Evolutionary conservation across 1,140 invertebrate species (phyloP), one percentile per base, ranked within the genome.

Genomic region (Venustaconcha ellipsiformis): DNA sequence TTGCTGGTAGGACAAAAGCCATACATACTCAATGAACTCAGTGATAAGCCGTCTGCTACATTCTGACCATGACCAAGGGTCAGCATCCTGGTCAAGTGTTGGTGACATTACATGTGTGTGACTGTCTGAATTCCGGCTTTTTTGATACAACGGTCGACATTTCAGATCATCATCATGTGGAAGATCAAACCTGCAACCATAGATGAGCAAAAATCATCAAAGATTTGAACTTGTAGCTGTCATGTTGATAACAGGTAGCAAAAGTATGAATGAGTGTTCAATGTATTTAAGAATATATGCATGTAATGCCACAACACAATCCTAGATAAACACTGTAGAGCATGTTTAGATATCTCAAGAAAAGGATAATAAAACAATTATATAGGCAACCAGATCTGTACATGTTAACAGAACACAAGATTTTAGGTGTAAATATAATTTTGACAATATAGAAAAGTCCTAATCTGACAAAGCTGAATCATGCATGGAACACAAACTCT

Each of bases 21-120:
- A 58, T 65, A 91, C 92, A 90, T 92, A 97, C 96, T 97, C 95
- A 67, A 97, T 92, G 90, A 96, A 97, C 83, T 95, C 94, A 23
- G 95, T 96, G 80, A 97, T 94, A 85, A 95, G 94, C 72, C 93
- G 91, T 66, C 94, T 92, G 81, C 95, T 96, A 89, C 96, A 97
- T 77, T 93, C 92, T 0, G 96, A 97, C 96, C 96, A 97, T 64
- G 94, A 94, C 78, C 96, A 94, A 78, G 94, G 93, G 48, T 94
- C 92, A 1, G 94, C 94, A 82, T 96, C 95, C 18, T 94, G 93
- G 80, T 95, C 95, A 77, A 97, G 94, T 30, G 94, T 94, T 0
- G 96, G 95, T 4, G 95, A 95, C 96, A 97, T 97, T 26, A 97
- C 94, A 89, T 96, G 83, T 67, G 75, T 77, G 63, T 71, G 72